Conservation (phyloP, 2,797 vertebrate genomes). For the Anguilla megastoma region DNA sequence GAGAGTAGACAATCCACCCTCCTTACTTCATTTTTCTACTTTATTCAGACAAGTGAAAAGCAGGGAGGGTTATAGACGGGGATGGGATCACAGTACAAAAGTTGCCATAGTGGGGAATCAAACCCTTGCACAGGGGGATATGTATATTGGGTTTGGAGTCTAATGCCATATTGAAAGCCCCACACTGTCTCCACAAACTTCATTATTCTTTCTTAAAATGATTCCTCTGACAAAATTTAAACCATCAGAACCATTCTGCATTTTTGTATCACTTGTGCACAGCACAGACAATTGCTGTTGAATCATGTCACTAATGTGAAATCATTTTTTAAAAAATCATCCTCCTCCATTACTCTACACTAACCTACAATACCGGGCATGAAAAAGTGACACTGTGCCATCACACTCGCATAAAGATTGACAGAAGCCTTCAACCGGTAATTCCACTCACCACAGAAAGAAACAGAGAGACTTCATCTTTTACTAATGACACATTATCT, state of each 20-base stretch:
- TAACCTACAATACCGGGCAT: not conserved
- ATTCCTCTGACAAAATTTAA: not conserved
- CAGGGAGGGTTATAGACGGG: not conserved
- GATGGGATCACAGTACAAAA: not conserved
- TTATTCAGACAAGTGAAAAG: not conserved
- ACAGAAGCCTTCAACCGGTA: not conserved
- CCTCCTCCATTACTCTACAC: not conserved
- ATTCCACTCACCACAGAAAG: constrained; percentile 1
- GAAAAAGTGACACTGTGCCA: not conserved
- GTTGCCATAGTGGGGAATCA: not conserved
- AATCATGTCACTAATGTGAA: not conserved
- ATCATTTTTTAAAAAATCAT: not conserved
- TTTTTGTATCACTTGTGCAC: not conserved
- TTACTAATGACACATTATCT: constrained; percentile 14
- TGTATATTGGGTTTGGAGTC: not conserved
- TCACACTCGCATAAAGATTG: not conserved
- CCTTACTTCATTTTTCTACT: not conserved
- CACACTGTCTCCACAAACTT: not conserved
- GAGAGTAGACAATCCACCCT: not conserved
- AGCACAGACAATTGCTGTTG: not conserved
- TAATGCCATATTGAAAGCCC: not conserved
- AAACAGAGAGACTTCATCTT: constrained; percentile 4
- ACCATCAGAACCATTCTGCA: not conserved
- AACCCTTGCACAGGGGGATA: not conserved
- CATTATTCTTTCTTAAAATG: not conserved